Conservation (phyloP, 2,888 invertebrate species). For the Drosophila colorata region DNA sequence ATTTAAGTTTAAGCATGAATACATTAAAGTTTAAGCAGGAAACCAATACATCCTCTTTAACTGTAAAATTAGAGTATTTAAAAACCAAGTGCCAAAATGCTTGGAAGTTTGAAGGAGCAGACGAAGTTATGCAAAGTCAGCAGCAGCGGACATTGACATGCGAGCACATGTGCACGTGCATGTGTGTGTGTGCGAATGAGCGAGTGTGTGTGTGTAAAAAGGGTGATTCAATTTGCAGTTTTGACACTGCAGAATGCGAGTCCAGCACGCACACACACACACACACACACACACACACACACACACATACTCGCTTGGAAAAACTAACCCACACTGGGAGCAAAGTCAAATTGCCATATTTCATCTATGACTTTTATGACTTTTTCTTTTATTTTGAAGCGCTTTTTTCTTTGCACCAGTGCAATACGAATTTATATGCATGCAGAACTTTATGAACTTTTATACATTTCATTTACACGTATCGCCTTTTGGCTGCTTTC, state of each 20-base stretch:
- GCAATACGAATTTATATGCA: conserved; percentile 49
- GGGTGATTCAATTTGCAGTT: conserved; percentile 77
- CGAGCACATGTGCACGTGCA: conserved; percentile 30
- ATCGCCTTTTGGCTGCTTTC: conserved; percentile 37
- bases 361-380: conserved; percentile 77
- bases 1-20: too few species aligned
- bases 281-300: conserved; percentile 25
- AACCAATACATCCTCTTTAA: background rate
- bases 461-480: conserved; percentile 53
- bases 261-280: conserved; percentile 25
- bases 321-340: conserved; percentile 17
- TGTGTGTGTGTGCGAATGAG: conserved; percentile 18
- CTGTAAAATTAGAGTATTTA: conserved; percentile 12
- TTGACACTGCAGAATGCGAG: conserved; percentile 53
- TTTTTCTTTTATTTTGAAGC: conserved; percentile 48
- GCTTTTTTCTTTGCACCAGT: conserved; percentile 20
- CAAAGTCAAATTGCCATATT: conserved; percentile 75
- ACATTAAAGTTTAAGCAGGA: too few species aligned
- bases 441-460: conserved; percentile 47
- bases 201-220: conserved; percentile 36
- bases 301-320: conserved; percentile 13
- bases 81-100: conserved; percentile 62
- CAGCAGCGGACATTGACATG: conserved; percentile 78
- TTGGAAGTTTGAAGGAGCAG: conserved; percentile 65
- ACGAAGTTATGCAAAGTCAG: conserved; percentile 78